Percentiles rank a stretch among this genome's conserved stretches.
These are phyloP conservation scores for Cirrhinus mrigala DNA, from an alignment of 2,797 vertebrate species.

Conservation along the genomic window DNA sequence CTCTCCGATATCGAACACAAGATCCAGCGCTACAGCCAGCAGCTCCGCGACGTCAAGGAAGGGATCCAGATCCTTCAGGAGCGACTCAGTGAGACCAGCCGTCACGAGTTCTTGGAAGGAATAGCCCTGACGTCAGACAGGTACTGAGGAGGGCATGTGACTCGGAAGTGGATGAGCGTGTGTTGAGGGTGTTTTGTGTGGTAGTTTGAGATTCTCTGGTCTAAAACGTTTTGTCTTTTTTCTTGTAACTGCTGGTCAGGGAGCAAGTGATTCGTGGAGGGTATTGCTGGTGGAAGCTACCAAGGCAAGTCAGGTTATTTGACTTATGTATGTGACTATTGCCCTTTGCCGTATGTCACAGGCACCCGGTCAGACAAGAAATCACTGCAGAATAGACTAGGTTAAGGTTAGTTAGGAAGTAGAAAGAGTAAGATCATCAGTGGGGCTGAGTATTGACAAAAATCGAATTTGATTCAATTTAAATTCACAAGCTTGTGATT, in stretches of 20 bases:
- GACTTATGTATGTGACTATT: conserved; percentile 51
- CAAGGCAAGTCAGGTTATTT: conserved; percentile 67
- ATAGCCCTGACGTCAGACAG: conserved; percentile 90
- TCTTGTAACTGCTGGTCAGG: conserved; percentile 64
- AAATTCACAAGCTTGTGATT: neutral
- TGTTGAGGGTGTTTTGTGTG: conserved; percentile 42
- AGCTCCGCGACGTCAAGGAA: conserved; percentile 95
- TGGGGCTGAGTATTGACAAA: neutral
- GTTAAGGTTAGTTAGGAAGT: conserved; percentile 3
- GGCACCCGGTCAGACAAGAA: conserved; percentile 13
- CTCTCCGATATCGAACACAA: conserved; percentile 96
- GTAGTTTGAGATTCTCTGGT: conserved; percentile 56
- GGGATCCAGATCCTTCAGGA: conserved; percentile 97
- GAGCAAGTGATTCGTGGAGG: conserved; percentile 65
- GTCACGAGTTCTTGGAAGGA: conserved; percentile 91
- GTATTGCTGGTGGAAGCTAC: conserved; percentile 65
- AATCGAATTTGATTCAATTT: neutral
- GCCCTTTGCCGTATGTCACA: conserved; percentile 11
- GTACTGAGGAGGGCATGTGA: conserved; percentile 67
- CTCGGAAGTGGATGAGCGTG: neutral
- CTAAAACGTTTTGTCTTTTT: conserved; percentile 62
- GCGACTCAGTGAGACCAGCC: conserved; percentile 86
- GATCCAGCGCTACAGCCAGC: conserved; percentile 96
- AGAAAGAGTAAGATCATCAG: neutral
- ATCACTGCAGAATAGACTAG: conserved; percentile 26